These are phyloP conservation scores for Stylophora pistillata DNA, from an alignment of 64 coral and sea anemone genomes.

Conservation along the genomic window DNA sequence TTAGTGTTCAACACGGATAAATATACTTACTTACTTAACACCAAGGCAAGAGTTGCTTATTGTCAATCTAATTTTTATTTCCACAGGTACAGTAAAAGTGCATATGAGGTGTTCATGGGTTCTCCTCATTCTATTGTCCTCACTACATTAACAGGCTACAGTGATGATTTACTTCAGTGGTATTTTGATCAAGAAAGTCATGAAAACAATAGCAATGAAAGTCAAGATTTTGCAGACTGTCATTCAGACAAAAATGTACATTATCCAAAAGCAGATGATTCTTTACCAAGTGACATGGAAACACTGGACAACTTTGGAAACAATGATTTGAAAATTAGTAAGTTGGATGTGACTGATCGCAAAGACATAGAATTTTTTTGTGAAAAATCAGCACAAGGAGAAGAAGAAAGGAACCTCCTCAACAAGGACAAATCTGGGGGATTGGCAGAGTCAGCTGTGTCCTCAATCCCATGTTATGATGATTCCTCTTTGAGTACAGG, in stretches of 20 bases:
- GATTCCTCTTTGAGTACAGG: background rate
- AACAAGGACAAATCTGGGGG: background rate
- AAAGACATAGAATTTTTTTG: background rate
- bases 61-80: background rate
- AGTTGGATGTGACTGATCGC: background rate
- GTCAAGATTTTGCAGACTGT: background rate
- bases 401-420: background rate
- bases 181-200: constrained; percentile 6
- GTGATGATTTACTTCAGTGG: constrained; percentile 32
- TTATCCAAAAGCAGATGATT: background rate
- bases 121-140: constrained; percentile 68
- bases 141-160: constrained; percentile 2
- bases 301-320: background rate
- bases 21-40: too few species aligned
- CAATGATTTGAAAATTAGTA: background rate
- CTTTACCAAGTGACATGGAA: background rate
- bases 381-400: background rate
- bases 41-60: background rate
- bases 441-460: background rate
- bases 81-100: constrained; percentile 82
- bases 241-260: background rate
- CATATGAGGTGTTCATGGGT: constrained; percentile 70
- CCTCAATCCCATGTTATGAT: background rate
- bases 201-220: background rate
- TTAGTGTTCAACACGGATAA: too few species aligned